Evolutionary conservation across 2,797 vertebrate species (phyloP).

Genomic region (Gymnothorax reevesii): DNA sequence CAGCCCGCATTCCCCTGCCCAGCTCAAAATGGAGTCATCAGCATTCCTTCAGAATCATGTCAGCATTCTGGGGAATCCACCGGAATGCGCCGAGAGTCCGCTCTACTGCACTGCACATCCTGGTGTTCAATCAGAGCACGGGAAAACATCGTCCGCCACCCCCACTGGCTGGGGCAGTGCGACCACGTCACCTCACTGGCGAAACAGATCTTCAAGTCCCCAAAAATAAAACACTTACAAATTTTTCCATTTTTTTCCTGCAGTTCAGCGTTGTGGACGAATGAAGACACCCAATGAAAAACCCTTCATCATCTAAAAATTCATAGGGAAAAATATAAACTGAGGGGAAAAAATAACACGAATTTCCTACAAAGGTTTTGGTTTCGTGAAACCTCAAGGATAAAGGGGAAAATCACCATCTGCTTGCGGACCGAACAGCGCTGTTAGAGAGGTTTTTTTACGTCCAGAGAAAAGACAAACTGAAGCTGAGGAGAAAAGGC

Average conservation of each 20-base stretch:
- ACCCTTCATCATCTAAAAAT: background rate
- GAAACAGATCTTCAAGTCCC: background rate
- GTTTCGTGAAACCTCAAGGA: constrained; percentile 5
- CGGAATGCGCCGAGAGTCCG: constrained; percentile 48
- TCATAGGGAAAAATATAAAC: background rate
- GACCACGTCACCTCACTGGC: constrained; percentile 5
- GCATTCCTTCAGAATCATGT: constrained; percentile 48
- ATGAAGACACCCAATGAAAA: background rate
- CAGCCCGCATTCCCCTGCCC: background rate
- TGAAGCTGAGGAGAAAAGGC: background rate
- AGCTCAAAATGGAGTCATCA: constrained; percentile 32
- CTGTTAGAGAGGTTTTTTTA: background rate
- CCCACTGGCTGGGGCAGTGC: constrained; percentile 32
- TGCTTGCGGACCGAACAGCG: background rate
- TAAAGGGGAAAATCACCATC: background rate
- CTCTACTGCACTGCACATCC: constrained; percentile 23
- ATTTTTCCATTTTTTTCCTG: background rate
- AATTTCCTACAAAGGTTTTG: background rate
- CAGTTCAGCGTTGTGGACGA: background rate
- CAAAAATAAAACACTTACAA: background rate
- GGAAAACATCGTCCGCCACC: constrained; percentile 1
- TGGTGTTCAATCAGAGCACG: background rate
- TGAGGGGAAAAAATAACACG: background rate
- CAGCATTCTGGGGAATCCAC: constrained; percentile 38
- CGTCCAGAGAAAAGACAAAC: background rate